These are phyloP conservation scores for Nycticryphes semicollaris DNA, from an alignment of 2,113 vertebrate genomes.

Conservation along the genomic window DNA sequence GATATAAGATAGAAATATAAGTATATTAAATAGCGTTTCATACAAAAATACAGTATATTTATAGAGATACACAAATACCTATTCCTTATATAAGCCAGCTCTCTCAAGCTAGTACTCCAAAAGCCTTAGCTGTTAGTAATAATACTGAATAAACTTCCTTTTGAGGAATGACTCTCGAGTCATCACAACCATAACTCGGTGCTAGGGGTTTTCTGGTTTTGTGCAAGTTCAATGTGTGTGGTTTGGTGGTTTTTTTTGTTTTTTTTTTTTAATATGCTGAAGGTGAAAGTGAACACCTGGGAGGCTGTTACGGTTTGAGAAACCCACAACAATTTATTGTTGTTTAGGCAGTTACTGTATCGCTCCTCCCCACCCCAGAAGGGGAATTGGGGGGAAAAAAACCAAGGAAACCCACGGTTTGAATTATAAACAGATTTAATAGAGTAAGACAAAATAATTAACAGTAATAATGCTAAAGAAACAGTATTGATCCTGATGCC, in stretches of 20 bases:
- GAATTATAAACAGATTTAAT: not conserved
- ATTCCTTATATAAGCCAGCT: not conserved
- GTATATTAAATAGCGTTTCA: too few relatives aligned
- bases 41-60: too few relatives aligned
- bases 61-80: not conserved
- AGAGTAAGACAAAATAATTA: not conserved
- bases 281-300: fast-evolving
- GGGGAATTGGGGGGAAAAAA: not conserved
- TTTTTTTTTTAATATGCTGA: not conserved
- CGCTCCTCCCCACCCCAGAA: not conserved
- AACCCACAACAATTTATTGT: not conserved
- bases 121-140: not conserved
- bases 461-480: not conserved
- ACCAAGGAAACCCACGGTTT: not conserved
- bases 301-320: not conserved
- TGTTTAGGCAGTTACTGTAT: not conserved
- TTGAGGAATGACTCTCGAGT: not conserved
- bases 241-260: not conserved
- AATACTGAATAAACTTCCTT: not conserved
- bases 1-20: too few relatives aligned
- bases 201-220: not conserved
- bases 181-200: not conserved
- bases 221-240: not conserved
- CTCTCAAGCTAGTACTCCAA: not conserved
- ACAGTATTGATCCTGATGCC: not conserved